Evolutionary conservation across 2,888 invertebrate genomes (phyloP).

Genomic region (Leucoptera coffeella): DNA sequence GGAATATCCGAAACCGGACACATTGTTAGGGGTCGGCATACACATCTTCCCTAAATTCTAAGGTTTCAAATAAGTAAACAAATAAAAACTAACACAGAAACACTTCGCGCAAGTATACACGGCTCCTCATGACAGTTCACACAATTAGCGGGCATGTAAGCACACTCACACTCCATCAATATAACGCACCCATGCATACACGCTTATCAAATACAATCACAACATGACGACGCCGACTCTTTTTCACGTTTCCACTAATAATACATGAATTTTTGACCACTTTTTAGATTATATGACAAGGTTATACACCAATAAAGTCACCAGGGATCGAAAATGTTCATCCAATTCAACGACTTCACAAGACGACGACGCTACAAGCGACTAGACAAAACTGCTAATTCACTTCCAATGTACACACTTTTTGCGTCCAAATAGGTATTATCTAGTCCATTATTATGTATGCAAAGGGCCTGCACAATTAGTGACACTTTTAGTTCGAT

Average conservation of each 20-base stretch:
- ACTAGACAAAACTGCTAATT: too few species aligned
- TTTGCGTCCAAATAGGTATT: too few species aligned
- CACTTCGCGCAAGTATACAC: conserved; percentile 35
- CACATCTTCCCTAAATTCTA: conserved; percentile 30
- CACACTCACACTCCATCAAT: conserved; percentile 42
- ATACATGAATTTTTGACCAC: too few species aligned
- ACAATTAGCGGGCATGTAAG: too few species aligned
- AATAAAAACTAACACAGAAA: conserved; percentile 35
- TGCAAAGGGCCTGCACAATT: too few species aligned
- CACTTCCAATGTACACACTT: too few species aligned
- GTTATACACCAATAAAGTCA: too few species aligned
- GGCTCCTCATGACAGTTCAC: conserved; percentile 44
- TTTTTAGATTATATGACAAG: too few species aligned
- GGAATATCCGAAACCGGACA: conserved; percentile 46
- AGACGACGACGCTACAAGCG: conserved; percentile 38
- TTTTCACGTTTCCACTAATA: too few species aligned
- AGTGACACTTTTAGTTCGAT: too few species aligned
- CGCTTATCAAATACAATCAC: conserved; percentile 21
- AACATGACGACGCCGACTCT: conserved; percentile 14
- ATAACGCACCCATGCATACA: conserved; percentile 23
- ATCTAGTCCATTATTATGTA: too few species aligned
- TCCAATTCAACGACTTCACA: conserved; percentile 42
- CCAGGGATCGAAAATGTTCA: too few species aligned
- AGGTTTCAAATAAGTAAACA: conserved; percentile 19
- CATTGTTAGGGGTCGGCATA: conserved; percentile 51